Evolutionary conservation across 2,797 vertebrate species (phyloP), one percentile per base, ranked within the genome.

Genomic region (Ceyx erithaca): DNA sequence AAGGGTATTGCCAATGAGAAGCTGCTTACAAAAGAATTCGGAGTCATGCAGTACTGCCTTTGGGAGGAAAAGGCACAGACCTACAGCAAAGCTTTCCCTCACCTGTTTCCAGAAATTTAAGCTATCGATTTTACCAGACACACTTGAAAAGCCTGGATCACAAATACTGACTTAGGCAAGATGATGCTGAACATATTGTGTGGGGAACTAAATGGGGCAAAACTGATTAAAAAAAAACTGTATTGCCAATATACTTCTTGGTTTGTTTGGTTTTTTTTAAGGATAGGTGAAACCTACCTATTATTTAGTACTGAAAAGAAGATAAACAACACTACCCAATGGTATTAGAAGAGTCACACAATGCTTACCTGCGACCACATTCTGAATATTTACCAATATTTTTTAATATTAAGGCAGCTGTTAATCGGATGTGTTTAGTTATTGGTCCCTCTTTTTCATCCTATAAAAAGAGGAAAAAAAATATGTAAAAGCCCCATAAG

Each of bases 331-430:
- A 90, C 2, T 73, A 69, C 61, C 21, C 43, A 70, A 26, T 59
- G 35, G 43, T 45, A 82, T 31, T 6, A 78, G 58, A 93, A 85
- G 58, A 93, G 82, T 37, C 30, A 62, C 2, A 61, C 6, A 18
- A 70, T 90, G 97, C 99, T 99, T 97, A 99, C 99, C 98, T 99
- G 98, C 99, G 98, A 98, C 99, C 99, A 97, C 98, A 99, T 98
- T 99, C 99, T 81, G 99, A 99, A 98, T 99, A 98, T 98, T 99
- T 99, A 98, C 99, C 99, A 98, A 99, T 99, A 98, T 99, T 99
- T 99, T 99, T 99, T 98, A 99, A 98, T 97, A 99, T 99, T 99
- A 99, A 99, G 99, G 99, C 99, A 99, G 99, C 99, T 98, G 99
- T 99, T 98, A 99, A 98, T 99, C 99, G 98, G 97, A 99, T 99